Base-by-base conservation (phyloP, 2,888 invertebrate species). In the Tenthredo scrophulariae region DNA sequence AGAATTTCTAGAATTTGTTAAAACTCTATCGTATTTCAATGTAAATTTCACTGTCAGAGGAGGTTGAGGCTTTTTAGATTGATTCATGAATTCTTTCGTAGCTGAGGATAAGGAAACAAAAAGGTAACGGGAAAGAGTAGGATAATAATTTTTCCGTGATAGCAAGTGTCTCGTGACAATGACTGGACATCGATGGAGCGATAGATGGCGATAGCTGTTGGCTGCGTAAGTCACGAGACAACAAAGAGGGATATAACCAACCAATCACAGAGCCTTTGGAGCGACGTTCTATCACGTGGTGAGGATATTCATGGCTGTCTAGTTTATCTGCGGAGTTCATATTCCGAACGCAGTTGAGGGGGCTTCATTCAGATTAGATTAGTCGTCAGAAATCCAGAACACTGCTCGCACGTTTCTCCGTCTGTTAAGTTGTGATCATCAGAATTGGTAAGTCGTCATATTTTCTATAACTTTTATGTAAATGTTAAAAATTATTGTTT, bases 111-210 rank as follows among this genome's bases (percentile, higher is more conserved):
- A n/a, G 26, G 2, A 7, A 43, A 22, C 0, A 72, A 9, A 40
- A 43, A 43, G 18, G 10, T 43, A 43, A 43, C 72, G n/a, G n/a
- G n/a, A 22, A 43, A 2, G 40, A 10, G 26, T 3, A 10, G 15
- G 67, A 70, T 62, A 62, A 62, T 62, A 62, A 62, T 62, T 62
- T 26, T 62, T 67, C 18, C 67, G 18, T 18, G 26, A 26, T 62
- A 13, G n/a, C 46, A 43, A 77, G 50, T 9, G 62, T 22, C 80
- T 37, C 80, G 58, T 80, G 80, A 80, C 80, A 62, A 40, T 80
- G 58, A 80, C 40, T 80, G 40, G 40, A 58, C 79, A 62, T 62
- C 79, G 62, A 58, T n/a, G 6, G n/a, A 80, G 40, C 7, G 77
- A 77, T 77, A 80, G 80, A 40, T 54, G 46, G 29, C 26, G 75